Conservation (phyloP, 2,888 invertebrate species). For the Protonemura montana region DNA sequence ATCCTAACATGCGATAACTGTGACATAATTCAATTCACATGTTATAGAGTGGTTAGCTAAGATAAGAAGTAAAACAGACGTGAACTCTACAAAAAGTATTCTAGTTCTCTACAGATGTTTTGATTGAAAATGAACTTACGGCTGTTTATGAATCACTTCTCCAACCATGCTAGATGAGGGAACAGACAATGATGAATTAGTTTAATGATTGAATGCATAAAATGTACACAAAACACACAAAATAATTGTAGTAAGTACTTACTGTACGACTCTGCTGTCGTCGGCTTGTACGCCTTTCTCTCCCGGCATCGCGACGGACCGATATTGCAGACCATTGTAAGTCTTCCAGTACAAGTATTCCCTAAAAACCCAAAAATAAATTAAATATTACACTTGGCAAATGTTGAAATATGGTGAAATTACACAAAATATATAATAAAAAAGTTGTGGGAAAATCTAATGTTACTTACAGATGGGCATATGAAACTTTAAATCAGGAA, state of each 20-base stretch:
- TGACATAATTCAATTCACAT: not conserved
- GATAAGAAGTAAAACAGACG: not conserved
- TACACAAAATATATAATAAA: no score
- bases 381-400: not conserved
- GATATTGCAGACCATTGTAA: conserved; percentile 83
- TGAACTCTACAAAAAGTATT: not conserved
- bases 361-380: conserved; percentile 65
- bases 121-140: conserved; percentile 66
- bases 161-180: conserved; percentile 69
- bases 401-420: no score
- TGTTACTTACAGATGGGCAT: no score
- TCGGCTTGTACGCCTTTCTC: conserved; percentile 72
- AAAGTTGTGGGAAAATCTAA: no score
- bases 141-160: conserved; percentile 75
- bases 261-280: conserved; percentile 80
- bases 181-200: conserved; percentile 53
- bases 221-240: conserved; percentile 19
- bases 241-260: conserved; percentile 58
- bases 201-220: conserved; percentile 18
- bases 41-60: not conserved
- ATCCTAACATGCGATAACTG: not conserved
- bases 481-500: not conserved
- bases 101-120: not conserved
- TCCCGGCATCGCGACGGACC: conserved; percentile 81
- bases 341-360: conserved; percentile 88